Percentiles rank a stretch among this genome's conserved stretches.
These are phyloP conservation scores for Syngnathus acus DNA, from an alignment of 2,797 vertebrate genomes.

Conservation along the genomic window DNA sequence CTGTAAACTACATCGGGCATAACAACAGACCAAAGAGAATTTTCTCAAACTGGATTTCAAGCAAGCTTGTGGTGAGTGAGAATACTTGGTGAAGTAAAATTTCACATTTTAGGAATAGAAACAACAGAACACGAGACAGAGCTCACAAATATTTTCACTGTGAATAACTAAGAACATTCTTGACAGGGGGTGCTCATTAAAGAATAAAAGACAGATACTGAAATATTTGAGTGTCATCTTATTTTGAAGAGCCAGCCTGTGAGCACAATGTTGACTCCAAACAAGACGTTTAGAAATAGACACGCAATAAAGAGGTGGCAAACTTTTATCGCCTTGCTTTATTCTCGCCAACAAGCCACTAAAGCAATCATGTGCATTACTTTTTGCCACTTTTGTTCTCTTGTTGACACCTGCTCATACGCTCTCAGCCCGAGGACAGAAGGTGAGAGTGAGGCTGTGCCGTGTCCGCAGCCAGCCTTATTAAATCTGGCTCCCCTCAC, in stretches of 20 bases:
- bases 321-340: not conserved
- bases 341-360: not conserved
- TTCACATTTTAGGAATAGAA: no score
- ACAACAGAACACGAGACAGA: no score
- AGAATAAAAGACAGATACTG: not conserved
- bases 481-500: conserved; percentile 91
- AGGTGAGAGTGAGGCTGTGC: conserved; percentile 43
- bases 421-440: conserved; percentile 48
- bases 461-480: conserved; percentile 67
- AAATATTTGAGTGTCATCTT: not conserved
- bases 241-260: not conserved
- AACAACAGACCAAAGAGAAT: no score
- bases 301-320: not conserved
- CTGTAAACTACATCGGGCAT: no score
- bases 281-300: not conserved
- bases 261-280: not conserved
- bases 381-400: conserved; percentile 45
- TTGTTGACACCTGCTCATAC: conserved; percentile 27
- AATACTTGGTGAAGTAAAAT: no score
- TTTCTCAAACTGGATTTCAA: no score
- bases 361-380: conserved; percentile 50
- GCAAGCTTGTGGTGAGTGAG: no score
- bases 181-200: not conserved
- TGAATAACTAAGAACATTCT: not conserved
- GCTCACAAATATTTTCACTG: not conserved